phyloP scores from a whole-genome alignment of 2,797 vertebrate species.

The Gastrophryne carolinensis region DNA sequence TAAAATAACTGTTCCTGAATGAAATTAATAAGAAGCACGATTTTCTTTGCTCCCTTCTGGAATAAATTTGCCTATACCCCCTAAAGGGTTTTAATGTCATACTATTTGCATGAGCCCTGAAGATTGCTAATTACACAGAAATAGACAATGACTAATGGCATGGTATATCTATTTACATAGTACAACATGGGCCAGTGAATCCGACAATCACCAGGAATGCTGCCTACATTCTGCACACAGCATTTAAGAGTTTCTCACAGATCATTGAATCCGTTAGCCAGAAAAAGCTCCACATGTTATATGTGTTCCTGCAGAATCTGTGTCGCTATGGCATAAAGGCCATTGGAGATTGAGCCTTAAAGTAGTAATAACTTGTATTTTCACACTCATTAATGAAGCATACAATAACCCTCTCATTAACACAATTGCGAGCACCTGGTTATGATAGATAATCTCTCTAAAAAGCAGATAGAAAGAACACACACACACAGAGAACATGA shows the following conservation, averaged over 20 bases:
- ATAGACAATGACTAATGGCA: slow-evolving; percentile 2
- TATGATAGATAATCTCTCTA: neutral
- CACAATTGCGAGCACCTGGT: slow-evolving; percentile 12
- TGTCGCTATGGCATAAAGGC: slow-evolving; percentile 10
- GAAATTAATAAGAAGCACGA: too few relatives aligned
- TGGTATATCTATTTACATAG: neutral
- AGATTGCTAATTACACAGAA: slow-evolving; percentile 11
- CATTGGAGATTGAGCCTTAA: neutral
- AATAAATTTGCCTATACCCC: neutral
- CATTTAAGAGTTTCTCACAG: slow-evolving; percentile 37
- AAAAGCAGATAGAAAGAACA: neutral
- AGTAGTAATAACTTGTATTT: slow-evolving; percentile 29
- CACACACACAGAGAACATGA: too few relatives aligned
- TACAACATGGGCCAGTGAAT: slow-evolving; percentile 19
- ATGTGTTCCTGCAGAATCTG: slow-evolving; percentile 4
- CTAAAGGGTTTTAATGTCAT: neutral
- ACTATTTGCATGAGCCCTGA: neutral
- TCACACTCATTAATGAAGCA: slow-evolving; percentile 16
- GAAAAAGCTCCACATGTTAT: neutral
- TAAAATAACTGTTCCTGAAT: too few relatives aligned
- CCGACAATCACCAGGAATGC: slow-evolving; percentile 5
- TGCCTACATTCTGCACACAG: neutral
- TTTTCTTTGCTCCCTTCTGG: too few relatives aligned
- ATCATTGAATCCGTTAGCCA: slow-evolving; percentile 21
- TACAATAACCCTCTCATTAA: slow-evolving; percentile 14